Base-by-base conservation (phyloP, 2,113 vertebrate genomes). In the Nannospalax galili region DNA sequence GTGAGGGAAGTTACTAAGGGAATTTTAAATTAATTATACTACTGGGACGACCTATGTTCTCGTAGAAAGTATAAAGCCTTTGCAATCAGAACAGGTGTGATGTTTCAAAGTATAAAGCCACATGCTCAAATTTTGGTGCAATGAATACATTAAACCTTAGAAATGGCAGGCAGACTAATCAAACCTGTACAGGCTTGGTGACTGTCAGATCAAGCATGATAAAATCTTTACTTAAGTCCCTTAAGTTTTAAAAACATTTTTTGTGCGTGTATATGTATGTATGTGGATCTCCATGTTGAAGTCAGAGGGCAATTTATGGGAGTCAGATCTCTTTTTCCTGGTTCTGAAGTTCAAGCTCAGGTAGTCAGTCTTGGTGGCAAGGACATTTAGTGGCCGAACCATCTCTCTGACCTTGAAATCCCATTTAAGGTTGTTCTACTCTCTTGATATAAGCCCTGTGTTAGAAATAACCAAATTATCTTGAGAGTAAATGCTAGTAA, bases 21-120 rank as follows among this genome's bases (percentile, higher is more conserved):
- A 93, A 91, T 80, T 72, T 80, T 86, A 58, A 94, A 58, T 70
- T 92, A 86, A 94, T 91, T 74, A 88, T 0, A 45, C 42, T 93
- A 48, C 16, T 96, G 70, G 73, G n/a, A 93, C 90, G 52, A 72
- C 52, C 30, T 87, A 22, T 86, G 52, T 28, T 77, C 48, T 87
- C 78, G 5, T 64, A 65, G n/a, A 58, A 93, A 88, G 65, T 30
- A 91, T 74, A 15, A 52, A 92, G 70, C 72, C 74, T 84, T 94
- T 96, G n/a, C 64, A 84, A 58, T 81, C 65, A 88, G 72, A 95
- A 67, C 8, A 94, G 84, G 35, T 35, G 42, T 88, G 7, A 84
- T 85, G 2, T 77, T 77, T 70, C 17, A 77, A 92, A 94, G 60
- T 75, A 73, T 65, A 75, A 90, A 93, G 52, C 48, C 65, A 48